Conservation (phyloP, 2,888 invertebrate species). For the Holacanthella duospinosa region DNA sequence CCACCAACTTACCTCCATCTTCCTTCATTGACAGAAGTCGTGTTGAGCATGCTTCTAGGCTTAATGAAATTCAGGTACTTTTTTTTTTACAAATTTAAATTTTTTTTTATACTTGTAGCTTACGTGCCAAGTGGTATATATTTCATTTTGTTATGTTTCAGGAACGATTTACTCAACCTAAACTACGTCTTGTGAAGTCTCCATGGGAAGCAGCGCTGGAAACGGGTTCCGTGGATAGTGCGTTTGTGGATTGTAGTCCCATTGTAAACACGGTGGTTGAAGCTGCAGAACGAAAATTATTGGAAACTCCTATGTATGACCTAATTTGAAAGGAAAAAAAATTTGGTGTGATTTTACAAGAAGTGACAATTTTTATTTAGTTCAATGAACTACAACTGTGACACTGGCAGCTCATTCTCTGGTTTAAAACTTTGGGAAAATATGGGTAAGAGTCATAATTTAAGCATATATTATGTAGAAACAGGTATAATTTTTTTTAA, state of each 20-base stretch:
- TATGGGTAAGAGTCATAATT: neutral
- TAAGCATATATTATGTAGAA: no score
- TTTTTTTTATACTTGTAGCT: no score
- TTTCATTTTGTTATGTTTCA: constrained; percentile 38
- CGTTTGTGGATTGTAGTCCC: constrained; percentile 47
- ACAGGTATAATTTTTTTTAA: no score
- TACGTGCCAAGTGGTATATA: neutral
- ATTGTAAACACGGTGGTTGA: constrained; percentile 38
- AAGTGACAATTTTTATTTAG: neutral
- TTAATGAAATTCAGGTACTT: constrained; percentile 50
- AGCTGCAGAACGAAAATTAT: constrained; percentile 38
- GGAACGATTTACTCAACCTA: constrained; percentile 51
- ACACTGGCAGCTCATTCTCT: neutral
- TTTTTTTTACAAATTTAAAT: neutral
- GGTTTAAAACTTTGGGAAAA: neutral
- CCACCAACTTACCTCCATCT: constrained; percentile 46
- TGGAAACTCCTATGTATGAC: constrained; percentile 33
- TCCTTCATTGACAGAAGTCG: constrained; percentile 50
- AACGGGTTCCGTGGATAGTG: constrained; percentile 58
- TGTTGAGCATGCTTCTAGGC: constrained; percentile 51
- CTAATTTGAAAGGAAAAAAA: constrained; percentile 3
- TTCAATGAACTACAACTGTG: neutral
- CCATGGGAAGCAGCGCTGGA: constrained; percentile 64
- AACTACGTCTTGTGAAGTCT: constrained; percentile 52
- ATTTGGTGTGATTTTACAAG: no score